A percentile compares a stretch with the other conserved stretches of the same genome.
phyloP scores from a whole-genome alignment of 2,888 invertebrate species.

The Actias luna region DNA sequence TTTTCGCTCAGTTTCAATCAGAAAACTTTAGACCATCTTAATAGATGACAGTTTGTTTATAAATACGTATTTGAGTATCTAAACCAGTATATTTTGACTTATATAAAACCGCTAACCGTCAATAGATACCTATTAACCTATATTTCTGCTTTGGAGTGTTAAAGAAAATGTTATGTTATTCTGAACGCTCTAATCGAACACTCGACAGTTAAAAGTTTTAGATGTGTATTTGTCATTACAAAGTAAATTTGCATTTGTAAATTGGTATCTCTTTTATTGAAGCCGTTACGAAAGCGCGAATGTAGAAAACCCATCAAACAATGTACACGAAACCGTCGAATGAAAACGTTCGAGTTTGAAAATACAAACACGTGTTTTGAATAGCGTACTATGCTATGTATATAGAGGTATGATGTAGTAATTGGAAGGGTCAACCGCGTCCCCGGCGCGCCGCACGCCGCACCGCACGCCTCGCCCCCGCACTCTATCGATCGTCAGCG shows the following conservation, averaged over 20 bases:
- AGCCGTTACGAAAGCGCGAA: neutral
- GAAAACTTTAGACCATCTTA: too few species aligned
- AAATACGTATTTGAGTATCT: too few species aligned
- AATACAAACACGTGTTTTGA: constrained; percentile 31
- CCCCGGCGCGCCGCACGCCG: constrained; percentile 33
- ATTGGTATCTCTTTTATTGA: neutral
- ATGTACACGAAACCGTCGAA: constrained; percentile 16
- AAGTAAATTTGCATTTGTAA: neutral
- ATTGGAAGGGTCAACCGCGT: constrained; percentile 53
- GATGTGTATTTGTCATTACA: neutral
- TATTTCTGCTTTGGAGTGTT: neutral
- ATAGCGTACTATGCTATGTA: constrained; percentile 16
- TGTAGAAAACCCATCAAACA: neutral
- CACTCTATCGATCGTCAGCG: constrained; percentile 48
- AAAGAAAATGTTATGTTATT: neutral
- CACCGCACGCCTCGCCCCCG: constrained; percentile 35
- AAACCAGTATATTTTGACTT: too few species aligned
- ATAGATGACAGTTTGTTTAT: too few species aligned
- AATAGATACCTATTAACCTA: neutral
- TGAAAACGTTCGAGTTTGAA: constrained; percentile 9
- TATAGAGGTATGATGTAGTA: constrained; percentile 25
- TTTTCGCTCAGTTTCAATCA: too few species aligned
- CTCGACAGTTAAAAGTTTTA: neutral
- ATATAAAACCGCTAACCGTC: neutral
- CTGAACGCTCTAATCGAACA: neutral